Percentiles rank a stretch among this genome's conserved stretches.
Evolutionary conservation across 1,140 invertebrate species (phyloP).

Genomic region (Adoxophyes honmai): DNA sequence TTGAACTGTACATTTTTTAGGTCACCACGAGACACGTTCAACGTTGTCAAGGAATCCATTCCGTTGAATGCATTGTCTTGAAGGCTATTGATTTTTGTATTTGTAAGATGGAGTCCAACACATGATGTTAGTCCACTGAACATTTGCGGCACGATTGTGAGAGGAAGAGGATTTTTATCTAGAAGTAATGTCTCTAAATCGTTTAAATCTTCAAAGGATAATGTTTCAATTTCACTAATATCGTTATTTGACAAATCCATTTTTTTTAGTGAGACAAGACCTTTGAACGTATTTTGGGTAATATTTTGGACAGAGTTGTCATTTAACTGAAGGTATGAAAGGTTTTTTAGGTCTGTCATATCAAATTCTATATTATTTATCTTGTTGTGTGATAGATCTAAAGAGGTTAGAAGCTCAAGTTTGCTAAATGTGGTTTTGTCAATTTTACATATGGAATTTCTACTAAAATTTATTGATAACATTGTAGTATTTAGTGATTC

Average conservation of each 20-base stretch:
- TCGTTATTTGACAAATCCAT: not conserved
- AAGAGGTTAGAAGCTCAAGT: not conserved
- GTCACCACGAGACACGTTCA: not conserved
- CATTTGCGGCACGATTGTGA: not conserved
- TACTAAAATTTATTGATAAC: not conserved
- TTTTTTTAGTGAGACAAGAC: not conserved
- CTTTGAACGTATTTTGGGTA: not conserved
- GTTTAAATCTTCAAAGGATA: slow-evolving; percentile 1
- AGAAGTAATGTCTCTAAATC: not conserved
- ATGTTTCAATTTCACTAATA: not conserved
- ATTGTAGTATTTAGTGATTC: not conserved
- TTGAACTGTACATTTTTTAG: not conserved
- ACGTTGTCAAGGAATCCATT: not conserved
- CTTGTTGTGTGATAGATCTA: not conserved
- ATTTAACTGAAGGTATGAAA: not conserved
- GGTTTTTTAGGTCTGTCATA: not conserved
- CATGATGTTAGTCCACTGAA: not conserved
- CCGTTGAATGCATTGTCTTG: not conserved
- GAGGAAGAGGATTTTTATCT: not conserved
- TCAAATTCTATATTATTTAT: not conserved
- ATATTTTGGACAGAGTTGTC: not conserved
- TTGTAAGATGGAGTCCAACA: not conserved
- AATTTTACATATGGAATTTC: slow-evolving; percentile 3
- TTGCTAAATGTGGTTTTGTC: not conserved
- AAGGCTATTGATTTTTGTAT: not conserved